Evolutionary conservation across 2,888 invertebrate species (phyloP).

Genomic region (Microctonus brassicae): DNA sequence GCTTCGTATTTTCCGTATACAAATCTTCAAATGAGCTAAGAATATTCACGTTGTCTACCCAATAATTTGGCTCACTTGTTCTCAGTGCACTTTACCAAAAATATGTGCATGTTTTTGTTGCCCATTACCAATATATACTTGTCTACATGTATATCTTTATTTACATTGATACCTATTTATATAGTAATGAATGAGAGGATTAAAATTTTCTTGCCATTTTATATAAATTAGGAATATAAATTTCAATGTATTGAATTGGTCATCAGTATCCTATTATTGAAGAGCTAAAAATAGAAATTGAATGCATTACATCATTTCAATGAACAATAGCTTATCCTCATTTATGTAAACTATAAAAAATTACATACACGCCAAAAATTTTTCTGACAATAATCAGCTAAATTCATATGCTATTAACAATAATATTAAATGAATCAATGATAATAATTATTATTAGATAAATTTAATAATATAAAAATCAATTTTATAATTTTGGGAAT

Average conservation of each 20-base stretch:
- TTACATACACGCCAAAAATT: no score
- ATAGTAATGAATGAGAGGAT: background rate
- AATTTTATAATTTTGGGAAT: background rate
- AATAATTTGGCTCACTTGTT: slow-evolving; percentile 27
- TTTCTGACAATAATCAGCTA: no score
- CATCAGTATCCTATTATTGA: no score
- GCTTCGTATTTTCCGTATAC: slow-evolving; percentile 11
- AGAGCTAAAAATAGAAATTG: no score
- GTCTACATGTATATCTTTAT: background rate
- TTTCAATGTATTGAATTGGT: background rate
- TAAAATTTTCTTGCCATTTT: background rate
- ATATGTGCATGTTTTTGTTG: slow-evolving; percentile 18
- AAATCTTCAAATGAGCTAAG: background rate
- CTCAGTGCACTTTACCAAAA: slow-evolving; percentile 12
- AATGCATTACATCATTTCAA: no score
- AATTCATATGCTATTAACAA: no score
- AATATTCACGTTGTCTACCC: slow-evolving; percentile 18
- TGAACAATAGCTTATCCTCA: no score
- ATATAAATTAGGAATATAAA: background rate
- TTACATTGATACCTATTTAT: background rate
- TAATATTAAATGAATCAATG: no score
- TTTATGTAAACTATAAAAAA: no score
- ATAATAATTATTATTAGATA: no score
- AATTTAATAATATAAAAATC: background rate
- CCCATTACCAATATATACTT: background rate